These are phyloP conservation scores for Meteorus sp. DNA, from an alignment of 1,140 invertebrate species.

Conservation along the genomic window DNA sequence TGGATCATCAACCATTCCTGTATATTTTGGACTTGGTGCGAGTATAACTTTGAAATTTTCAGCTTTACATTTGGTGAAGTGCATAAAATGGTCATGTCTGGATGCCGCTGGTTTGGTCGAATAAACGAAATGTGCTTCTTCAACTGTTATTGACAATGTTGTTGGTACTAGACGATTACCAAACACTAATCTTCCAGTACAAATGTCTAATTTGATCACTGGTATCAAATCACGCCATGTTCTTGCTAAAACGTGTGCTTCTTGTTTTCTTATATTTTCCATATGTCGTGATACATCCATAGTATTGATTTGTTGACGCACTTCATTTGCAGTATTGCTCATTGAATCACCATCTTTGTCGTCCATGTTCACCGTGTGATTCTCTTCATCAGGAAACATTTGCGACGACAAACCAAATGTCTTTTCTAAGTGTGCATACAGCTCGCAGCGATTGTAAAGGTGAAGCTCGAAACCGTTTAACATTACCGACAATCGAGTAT, in stretches of 20 bases:
- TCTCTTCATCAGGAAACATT: slow-evolving; percentile 66
- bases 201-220: slow-evolving; percentile 93
- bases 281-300: slow-evolving; percentile 53
- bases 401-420: slow-evolving; percentile 82
- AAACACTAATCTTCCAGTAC: slow-evolving; percentile 88
- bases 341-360: slow-evolving; percentile 55
- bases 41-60: slow-evolving; percentile 95
- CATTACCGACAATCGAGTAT: slow-evolving; percentile 90
- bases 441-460: slow-evolving; percentile 89
- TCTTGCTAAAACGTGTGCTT: slow-evolving; percentile 69
- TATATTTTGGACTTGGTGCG: slow-evolving; percentile 92
- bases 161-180: slow-evolving; percentile 95
- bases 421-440: slow-evolving; percentile 88
- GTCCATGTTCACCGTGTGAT: slow-evolving; percentile 44
- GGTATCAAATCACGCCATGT: slow-evolving; percentile 97
- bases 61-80: slow-evolving; percentile 91
- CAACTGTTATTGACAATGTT: slow-evolving; percentile 88
- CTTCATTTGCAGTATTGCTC: slow-evolving; percentile 57
- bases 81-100: slow-evolving; percentile 92
- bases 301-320: slow-evolving; percentile 71
- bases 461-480: slow-evolving; percentile 96
- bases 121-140: slow-evolving; percentile 93
- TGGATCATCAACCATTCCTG: slow-evolving; percentile 90
- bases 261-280: slow-evolving; percentile 53
- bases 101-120: slow-evolving; percentile 94